Base-by-base conservation (phyloP, 2,113 vertebrate species). In the Crotalus helleri region DNA sequence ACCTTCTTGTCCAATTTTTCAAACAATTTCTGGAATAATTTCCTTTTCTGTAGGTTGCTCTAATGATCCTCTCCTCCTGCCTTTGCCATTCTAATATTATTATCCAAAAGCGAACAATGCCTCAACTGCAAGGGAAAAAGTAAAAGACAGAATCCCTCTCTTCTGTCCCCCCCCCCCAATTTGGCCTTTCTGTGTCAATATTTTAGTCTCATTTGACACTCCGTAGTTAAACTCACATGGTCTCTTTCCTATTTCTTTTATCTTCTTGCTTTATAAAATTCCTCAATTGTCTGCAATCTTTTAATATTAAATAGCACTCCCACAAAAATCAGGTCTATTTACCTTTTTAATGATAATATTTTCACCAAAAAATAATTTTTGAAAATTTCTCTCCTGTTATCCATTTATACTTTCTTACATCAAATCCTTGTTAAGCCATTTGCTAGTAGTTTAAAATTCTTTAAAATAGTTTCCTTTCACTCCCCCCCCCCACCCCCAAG, bases 111-210 rank as follows among this genome's bases (percentile, higher is more conserved):
- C 15, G n/a, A 39, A 33, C 13, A 33, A 33, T 39, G n/a, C 6
- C n/a, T 74, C 69, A 39, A 74, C 33, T 74, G 69, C n/a, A 74
- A 74, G n/a, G 69, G 69, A 29, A 74, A 33, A 74, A 74, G 6
- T 39, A 74, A 74, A 74, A 3, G 69, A 33, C 15, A 74, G n/a
- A 33, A 29, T 3, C 10, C 55, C n/a, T 58, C 1, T n/a, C n/a
- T 0, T 0, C 5, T 3, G 2, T 19, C 17, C 17, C 4, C 4
- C 4, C 2, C 0, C n/a, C 17, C 12, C 15, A 7, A 7, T 74
- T 74, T 64, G 26, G 61, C 26, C 26, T 64, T 64, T n/a, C 26
- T 64, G 5, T 64, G 11, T 29, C 61, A 64, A 29, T 29, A 12
- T 10, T 64, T 64, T 29, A 64, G 23, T 64, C 59, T 64, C 57